Percentiles rank a stretch among this genome's conserved stretches.
These are phyloP conservation scores for Bugula neritina DNA, from an alignment of 2,888 invertebrate species.

Conservation along the genomic window DNA sequence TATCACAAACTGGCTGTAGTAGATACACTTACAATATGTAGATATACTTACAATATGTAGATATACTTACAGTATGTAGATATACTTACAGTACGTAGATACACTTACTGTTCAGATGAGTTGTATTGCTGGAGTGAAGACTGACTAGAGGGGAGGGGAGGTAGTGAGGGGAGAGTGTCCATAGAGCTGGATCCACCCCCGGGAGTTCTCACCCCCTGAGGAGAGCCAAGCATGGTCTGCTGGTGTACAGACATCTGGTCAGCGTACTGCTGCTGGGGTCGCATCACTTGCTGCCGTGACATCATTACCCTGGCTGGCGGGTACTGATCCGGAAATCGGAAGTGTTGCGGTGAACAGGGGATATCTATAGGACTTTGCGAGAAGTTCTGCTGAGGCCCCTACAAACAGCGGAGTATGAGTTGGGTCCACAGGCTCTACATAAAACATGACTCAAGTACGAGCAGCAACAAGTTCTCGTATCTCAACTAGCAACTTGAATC, in stretches of 20 bases:
- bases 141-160: not conserved
- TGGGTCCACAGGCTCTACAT: no score
- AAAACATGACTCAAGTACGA: no score
- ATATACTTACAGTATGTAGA: no score
- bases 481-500: no score
- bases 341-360: slow-evolving; percentile 12
- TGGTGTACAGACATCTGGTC: not conserved
- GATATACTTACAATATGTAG: no score
- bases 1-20: no score
- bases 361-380: not conserved
- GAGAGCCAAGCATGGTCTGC: not conserved
- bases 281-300: not conserved
- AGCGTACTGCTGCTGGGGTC: not conserved
- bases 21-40: no score
- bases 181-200: not conserved
- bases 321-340: slow-evolving; percentile 21
- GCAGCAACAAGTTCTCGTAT: no score
- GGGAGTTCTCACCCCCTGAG: not conserved
- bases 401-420: no score
- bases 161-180: not conserved
- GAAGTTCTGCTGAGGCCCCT: not conserved
- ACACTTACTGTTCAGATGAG: not conserved
- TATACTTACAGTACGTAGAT: no score
- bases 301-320: not conserved
- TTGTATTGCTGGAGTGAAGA: not conserved